Evolutionary conservation across 2,113 vertebrate genomes (phyloP).

Genomic region (Odobenus rosmarus): DNA sequence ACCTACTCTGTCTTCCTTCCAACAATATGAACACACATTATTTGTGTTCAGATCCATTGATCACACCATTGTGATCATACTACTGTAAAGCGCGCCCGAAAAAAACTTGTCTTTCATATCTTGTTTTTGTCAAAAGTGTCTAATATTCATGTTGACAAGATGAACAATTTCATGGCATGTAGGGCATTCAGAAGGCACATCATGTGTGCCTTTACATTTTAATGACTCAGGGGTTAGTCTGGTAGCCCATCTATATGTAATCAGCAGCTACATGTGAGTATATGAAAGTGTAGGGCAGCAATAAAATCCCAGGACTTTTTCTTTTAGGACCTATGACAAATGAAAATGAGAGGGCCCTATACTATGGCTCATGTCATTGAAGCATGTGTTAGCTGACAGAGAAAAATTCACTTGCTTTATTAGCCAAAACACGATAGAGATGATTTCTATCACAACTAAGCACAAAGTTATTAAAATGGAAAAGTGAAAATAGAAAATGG

Average conservation of each 20-base stretch:
- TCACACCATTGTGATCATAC: not conserved
- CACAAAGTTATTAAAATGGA: not conserved
- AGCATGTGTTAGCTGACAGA: not conserved
- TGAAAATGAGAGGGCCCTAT: not conserved
- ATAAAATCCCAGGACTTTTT: not conserved
- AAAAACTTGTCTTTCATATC: conserved; percentile 15
- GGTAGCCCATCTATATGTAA: not conserved
- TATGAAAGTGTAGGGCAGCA: not conserved
- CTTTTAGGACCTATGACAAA: not conserved
- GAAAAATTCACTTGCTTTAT: not conserved
- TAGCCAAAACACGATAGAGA: not conserved
- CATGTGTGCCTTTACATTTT: conserved; percentile 19
- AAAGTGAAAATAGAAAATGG: not conserved
- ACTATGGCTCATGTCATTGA: not conserved
- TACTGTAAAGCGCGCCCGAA: not conserved
- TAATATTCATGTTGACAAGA: not conserved
- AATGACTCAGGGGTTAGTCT: conserved; percentile 15
- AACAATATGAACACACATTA: not conserved
- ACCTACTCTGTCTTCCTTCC: not conserved
- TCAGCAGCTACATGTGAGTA: not conserved
- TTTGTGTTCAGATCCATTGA: not conserved
- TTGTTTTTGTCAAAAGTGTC: conserved; percentile 28
- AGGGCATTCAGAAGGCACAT: not conserved
- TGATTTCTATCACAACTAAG: not conserved
- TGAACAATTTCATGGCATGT: not conserved